These are phyloP conservation scores for Platalea minor DNA, from an alignment of 2,797 vertebrate species.

Conservation along the genomic window DNA sequence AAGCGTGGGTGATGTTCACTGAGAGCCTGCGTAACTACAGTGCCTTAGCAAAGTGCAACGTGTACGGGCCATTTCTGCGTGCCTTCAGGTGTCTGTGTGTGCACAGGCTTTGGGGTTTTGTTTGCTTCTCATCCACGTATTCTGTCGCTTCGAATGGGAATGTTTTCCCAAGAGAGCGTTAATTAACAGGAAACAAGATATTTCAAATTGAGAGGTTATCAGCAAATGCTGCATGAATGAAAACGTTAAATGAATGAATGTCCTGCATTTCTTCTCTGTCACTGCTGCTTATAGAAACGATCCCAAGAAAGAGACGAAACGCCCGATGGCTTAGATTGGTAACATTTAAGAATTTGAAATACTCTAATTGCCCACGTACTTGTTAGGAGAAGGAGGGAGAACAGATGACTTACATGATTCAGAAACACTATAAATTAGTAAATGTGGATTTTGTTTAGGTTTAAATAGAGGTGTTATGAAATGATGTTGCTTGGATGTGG, in stretches of 20 bases:
- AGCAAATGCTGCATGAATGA: not conserved
- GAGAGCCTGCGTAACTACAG: not conserved
- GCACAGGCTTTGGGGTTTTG: not conserved
- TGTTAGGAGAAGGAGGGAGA: not conserved
- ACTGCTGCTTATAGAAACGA: not conserved
- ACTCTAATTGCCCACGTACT: not conserved
- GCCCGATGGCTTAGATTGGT: not conserved
- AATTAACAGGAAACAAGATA: conserved; percentile 5
- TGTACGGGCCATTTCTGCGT: not conserved
- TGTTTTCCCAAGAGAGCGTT: not conserved
- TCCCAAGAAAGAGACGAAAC: not conserved
- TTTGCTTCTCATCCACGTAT: not conserved
- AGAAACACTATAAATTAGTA: not conserved
- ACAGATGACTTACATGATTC: not conserved
- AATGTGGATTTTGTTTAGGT: not conserved
- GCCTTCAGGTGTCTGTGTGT: not conserved
- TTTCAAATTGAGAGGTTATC: not conserved
- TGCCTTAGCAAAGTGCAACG: no score
- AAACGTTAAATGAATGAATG: not conserved
- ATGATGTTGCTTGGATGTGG: not conserved
- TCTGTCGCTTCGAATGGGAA: not conserved
- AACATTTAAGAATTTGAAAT: not conserved
- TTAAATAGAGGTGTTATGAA: not conserved
- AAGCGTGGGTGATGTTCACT: not conserved
- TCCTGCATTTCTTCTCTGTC: not conserved